phyloP scores from a whole-genome alignment of 2,888 invertebrate species.

The Yponomeuta evonymella region DNA sequence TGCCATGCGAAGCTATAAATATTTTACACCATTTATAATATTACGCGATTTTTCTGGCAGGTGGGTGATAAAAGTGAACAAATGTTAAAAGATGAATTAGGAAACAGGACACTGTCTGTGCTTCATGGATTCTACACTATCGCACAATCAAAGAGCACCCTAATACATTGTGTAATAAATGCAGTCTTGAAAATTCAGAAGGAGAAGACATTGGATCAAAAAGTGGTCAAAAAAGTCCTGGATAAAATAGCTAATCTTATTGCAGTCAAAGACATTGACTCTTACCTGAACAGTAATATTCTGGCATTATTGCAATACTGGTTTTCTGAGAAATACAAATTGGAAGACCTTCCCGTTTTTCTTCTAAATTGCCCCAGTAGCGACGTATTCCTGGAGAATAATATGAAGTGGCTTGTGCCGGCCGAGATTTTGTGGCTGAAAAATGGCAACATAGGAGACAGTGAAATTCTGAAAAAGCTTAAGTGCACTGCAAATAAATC shows the following conservation, averaged over 20 bases:
- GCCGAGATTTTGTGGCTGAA: constrained; percentile 57
- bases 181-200: constrained; percentile 70
- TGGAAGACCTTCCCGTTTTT: constrained; percentile 58
- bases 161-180: constrained; percentile 71
- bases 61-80: constrained; percentile 43
- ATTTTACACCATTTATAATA: constrained; percentile 37
- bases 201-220: constrained; percentile 63
- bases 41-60: not conserved
- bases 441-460: constrained; percentile 42
- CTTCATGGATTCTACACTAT: constrained; percentile 74
- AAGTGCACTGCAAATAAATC: constrained; percentile 30
- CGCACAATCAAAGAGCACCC: constrained; percentile 65
- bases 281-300: constrained; percentile 60
- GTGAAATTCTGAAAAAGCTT: constrained; percentile 38
- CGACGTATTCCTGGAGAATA: constrained; percentile 54
- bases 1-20: not conserved
- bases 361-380: constrained; percentile 51
- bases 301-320: constrained; percentile 67
- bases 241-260: constrained; percentile 43
- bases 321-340: constrained; percentile 49
- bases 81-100: constrained; percentile 74
- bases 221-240: constrained; percentile 61
- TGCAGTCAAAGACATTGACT: constrained; percentile 37
- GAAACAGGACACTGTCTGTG: constrained; percentile 74
- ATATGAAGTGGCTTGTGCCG: constrained; percentile 64